Base-by-base conservation (phyloP, 1,140 invertebrate species). In the Drosophila simulans region DNA sequence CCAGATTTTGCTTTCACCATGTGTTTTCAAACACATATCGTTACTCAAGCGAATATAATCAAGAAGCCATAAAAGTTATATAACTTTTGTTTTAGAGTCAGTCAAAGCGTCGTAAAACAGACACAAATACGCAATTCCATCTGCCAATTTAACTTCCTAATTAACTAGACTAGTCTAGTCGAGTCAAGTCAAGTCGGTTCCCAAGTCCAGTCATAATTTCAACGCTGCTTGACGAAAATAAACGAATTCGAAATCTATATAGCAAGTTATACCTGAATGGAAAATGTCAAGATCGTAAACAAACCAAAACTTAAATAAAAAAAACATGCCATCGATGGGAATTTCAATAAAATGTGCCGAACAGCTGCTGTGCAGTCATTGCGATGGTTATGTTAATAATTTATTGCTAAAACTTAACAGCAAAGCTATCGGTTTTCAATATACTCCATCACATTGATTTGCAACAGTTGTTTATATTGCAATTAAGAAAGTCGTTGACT, bases 211-310 rank as follows among this genome's bases (percentile, higher is more conserved):
- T 71, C 54, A 58, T 15, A 27, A 52, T 58, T 40, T 12, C 39
- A 22, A 20, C 35, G 11, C 11, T n/a, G 48, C 25, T 49, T 45
- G 45, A 53, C 49, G 64, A 31, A 63, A 39, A 64, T 74, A 74
- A 64, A 39, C 35, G 48, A 72, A 72, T 62, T 82, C 57, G 49
- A 51, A 52, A 81, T 68, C 39, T 62, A 83, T 62, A 83, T 48
- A 89, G 84, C 84, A 70, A 63, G 84, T 88, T 83, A 52, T 65
- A 79, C 56, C 83, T 59, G 75, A 65, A 72, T 72, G 62, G 71
- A 84, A 77, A 88, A 89, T 89, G 80, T 88, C 84, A 89, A 89
- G 83, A 84, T 73, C 83, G 72, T 88, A 84, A 89, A 80, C 63
- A 52, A 64, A 37, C 37, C 20, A 1, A 77, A 80, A 46, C 17